Base-by-base conservation (phyloP, 2,888 invertebrate species). In the Acleris laterana region DNA sequence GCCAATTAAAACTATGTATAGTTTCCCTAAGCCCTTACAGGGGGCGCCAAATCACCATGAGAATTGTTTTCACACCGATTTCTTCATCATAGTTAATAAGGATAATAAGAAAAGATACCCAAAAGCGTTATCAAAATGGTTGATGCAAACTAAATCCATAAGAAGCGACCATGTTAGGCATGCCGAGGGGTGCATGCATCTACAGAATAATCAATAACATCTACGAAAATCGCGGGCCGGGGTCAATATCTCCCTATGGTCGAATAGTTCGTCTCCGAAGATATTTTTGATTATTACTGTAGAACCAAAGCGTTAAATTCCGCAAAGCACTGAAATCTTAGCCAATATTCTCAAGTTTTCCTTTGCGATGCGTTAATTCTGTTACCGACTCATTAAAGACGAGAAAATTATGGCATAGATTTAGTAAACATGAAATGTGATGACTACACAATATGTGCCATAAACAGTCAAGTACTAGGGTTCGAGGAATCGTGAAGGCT, bases 21-120 rank as follows among this genome's bases (percentile, higher is more conserved):
- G 2, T n/a, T 7, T 42, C 7, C 55, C 55, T 55, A 55, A 81
- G 79, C 85, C 88, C 87, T 22, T 87, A 81, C 84, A 74, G 90
- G 88, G 89, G 87, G 93, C 87, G 93, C 89, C 93, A 92, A 92
- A 91, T 90, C 90, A 84, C 85, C 75, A 76, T 81, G 75, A 74
- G 68, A 77, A 76, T 81, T 79, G 81, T 78, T 79, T 77, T 78
- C 85, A 92, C 90, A 93, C 91, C 92, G 87, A 88, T 90, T 90
- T 87, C 91, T 93, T 92, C 89, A 81, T 78, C 72, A 73, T 74
- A 76, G 81, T 75, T 77, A 72, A 77, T 78, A 87, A 88, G 85
- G 84, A 77, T 81, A 82, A 78, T 69, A 74, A 77, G 77, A 79
- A 80, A 79, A 77, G 72, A 77, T 78, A 74, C 73, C 72, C 70